These are phyloP conservation scores for Conops quadrifasciatus DNA, from an alignment of 2,888 invertebrate genomes.

Conservation along the genomic window DNA sequence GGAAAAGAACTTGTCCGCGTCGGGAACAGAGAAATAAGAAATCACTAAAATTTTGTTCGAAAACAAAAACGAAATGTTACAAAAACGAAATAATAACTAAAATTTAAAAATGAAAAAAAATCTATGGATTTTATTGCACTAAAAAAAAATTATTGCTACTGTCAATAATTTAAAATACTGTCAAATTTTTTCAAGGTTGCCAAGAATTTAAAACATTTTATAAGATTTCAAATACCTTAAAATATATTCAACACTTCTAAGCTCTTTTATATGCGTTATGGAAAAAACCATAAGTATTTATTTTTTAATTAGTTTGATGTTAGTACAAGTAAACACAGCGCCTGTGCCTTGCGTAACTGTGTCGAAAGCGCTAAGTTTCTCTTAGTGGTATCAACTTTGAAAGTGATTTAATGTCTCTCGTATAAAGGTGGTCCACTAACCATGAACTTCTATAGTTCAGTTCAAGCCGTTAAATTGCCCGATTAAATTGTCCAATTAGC, in stretches of 20 bases:
- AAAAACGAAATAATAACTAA: neutral
- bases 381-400: neutral
- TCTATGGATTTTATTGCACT: neutral
- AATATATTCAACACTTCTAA: neutral
- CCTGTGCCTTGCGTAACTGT: neutral
- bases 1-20: neutral
- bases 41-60: too few relatives aligned
- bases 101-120: neutral
- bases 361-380: slow-evolving; percentile 20
- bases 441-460: slow-evolving; percentile 9
- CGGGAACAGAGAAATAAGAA: neutral
- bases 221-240: neutral
- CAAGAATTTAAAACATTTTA: too few relatives aligned
- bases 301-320: neutral
- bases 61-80: too few relatives aligned
- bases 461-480: neutral
- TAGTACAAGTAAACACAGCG: neutral
- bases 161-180: neutral
- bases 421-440: slow-evolving; percentile 2
- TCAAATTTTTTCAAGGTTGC: neutral
- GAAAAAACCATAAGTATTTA: neutral
- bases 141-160: neutral
- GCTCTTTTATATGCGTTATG: neutral
- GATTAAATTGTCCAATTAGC: neutral
- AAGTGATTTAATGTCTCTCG: neutral